A percentile compares a stretch with the other conserved stretches of the same genome.
These are phyloP conservation scores for Petrophora chlorosata DNA, from an alignment of 2,888 invertebrate genomes.

Conservation along the genomic window DNA sequence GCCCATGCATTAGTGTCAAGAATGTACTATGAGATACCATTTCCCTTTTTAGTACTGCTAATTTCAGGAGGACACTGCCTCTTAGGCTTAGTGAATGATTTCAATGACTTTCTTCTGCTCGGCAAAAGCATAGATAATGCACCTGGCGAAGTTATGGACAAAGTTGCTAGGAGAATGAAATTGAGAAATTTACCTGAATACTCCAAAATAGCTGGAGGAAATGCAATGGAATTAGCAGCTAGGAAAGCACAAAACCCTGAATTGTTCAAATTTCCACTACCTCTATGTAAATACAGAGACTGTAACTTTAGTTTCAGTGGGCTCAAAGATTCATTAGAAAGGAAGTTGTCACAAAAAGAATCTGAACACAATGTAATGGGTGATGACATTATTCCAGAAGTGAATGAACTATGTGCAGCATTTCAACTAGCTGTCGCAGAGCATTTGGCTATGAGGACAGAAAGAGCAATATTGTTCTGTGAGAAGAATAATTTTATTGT, in stretches of 20 bases:
- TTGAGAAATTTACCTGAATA: conserved; percentile 90
- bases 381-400: conserved; percentile 88
- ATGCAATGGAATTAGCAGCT: conserved; percentile 93
- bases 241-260: conserved; percentile 84
- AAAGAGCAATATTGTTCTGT: conserved; percentile 92
- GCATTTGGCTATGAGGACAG: conserved; percentile 92
- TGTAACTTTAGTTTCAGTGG: conserved; percentile 98
- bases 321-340: conserved; percentile 85
- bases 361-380: conserved; percentile 80
- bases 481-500: conserved; percentile 83
- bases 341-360: conserved; percentile 85
- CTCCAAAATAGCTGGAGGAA: conserved; percentile 90
- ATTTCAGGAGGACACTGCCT: conserved; percentile 98
- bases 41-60: conserved; percentile 94
- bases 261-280: conserved; percentile 86
- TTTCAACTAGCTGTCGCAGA: conserved; percentile 89
- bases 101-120: conserved; percentile 90
- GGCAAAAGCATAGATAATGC: conserved; percentile 93
- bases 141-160: conserved; percentile 97
- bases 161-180: conserved; percentile 94
- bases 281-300: conserved; percentile 86
- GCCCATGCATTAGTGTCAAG: conserved; percentile 97
- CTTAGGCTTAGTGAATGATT: conserved; percentile 88
- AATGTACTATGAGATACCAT: conserved; percentile 88
- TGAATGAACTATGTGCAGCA: conserved; percentile 93